Evolutionary conservation across 2,888 invertebrate species (phyloP).

Genomic region (Drosophila bunnanda): DNA sequence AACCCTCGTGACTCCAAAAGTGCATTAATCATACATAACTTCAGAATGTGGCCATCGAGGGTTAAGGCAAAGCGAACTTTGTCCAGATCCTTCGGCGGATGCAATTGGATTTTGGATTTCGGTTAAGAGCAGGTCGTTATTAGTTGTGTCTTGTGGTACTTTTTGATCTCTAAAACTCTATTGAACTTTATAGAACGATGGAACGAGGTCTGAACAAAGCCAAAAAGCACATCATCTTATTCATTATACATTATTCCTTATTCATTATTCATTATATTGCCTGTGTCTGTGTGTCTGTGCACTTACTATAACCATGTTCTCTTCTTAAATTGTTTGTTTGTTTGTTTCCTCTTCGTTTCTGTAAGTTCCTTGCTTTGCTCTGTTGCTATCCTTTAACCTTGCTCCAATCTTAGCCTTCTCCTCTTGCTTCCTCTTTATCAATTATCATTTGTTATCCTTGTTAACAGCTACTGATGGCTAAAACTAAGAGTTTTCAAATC

Average conservation of each 20-base stretch:
- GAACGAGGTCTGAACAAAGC: constrained; percentile 14
- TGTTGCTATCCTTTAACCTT: background rate
- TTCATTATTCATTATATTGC: constrained; percentile 7
- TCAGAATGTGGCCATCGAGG: background rate
- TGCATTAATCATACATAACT: background rate
- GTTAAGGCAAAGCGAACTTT: constrained; percentile 4
- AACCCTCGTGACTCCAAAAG: background rate
- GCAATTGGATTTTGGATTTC: background rate
- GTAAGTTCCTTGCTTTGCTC: constrained; percentile 6
- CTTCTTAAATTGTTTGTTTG: constrained; percentile 30
- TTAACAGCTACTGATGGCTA: constrained; percentile 67
- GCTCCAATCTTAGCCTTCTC: constrained; percentile 13
- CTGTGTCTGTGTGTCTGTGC: background rate
- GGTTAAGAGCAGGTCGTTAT: background rate
- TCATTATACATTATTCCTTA: constrained; percentile 1
- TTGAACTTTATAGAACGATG: constrained; percentile 1
- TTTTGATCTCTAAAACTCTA: constrained; percentile 1
- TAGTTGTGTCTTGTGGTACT: background rate
- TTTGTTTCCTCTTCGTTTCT: constrained; percentile 21
- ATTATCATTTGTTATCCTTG: constrained; percentile 13
- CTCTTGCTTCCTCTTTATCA: background rate
- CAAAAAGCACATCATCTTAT: constrained; percentile 5
- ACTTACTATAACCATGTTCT: constrained; percentile 17
- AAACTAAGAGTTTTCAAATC: constrained; percentile 60
- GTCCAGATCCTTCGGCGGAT: background rate